Evolutionary conservation across 2,113 vertebrate species (phyloP), one percentile per base, ranked within the genome.

Genomic region (Dipodomys spectabilis): DNA sequence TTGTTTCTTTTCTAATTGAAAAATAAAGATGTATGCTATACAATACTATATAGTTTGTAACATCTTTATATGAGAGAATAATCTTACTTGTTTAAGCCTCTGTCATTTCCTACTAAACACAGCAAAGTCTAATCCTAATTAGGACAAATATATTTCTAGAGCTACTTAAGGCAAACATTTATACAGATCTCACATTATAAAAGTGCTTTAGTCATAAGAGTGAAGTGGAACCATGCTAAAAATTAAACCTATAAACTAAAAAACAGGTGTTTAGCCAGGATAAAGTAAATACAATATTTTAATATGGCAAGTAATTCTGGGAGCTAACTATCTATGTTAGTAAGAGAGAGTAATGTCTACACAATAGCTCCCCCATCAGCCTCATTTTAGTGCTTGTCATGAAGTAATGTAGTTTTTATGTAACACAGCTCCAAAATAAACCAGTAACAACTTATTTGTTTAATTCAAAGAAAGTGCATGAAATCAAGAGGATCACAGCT

Each of bases 101-200:
- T 88, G n/a, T 69, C 67, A 64, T 39, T 84, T 92, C 57, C 81
- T 93, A 73, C 65, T 82, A 92, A 91, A 84, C 69, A 90, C 20
- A 87, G 28, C 7, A 80, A 16, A 80, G 8, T 80, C 65, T 86
- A 91, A 88, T 60, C 68, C 62, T 90, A 79, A 90, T 25, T 82
- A 67, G 90, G 45, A 93, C 0, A 80, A 88, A 11, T 3, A 22
- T 49, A 86, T 86, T 45, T 82, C 68, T 73, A 93, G 73, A 92
- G 82, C 35, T 71, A 79, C 62, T 72, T 94, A 87, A 20, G 82
- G 69, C 11, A 64, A 77, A 84, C n/a, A 67, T 30, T 68, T 65
- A 91, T 35, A 67, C 44, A 84, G 65, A 86, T 92, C 65, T 83
- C 9, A 77, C n/a, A 69, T 65, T 84, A 92, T 19, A 73, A 57